Conservation (phyloP, 2,888 invertebrate genomes). For the Hypercompe scribonia region DNA sequence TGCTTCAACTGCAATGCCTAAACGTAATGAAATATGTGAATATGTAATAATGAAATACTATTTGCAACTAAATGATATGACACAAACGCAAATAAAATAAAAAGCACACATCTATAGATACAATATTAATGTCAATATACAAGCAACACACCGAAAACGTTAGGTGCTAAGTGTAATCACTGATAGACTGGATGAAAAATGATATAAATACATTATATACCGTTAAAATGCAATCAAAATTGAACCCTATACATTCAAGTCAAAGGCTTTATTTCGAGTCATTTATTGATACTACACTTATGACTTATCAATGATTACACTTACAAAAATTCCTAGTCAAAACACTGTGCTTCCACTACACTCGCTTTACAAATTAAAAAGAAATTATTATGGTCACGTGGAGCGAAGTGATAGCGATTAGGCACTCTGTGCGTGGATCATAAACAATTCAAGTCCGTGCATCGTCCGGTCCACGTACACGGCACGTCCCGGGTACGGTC, state of each 20-base stretch:
- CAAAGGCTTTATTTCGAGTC: too few relatives aligned
- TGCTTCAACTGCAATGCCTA: background rate
- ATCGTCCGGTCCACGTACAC: too few relatives aligned
- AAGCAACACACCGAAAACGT: constrained; percentile 76
- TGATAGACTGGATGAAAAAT: constrained; percentile 28
- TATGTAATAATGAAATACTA: constrained; percentile 8
- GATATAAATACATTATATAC: constrained; percentile 8
- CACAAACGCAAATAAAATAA: constrained; percentile 62
- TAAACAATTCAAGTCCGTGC: too few relatives aligned
- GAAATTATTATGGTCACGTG: background rate
- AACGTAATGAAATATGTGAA: background rate
- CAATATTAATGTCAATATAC: constrained; percentile 47
- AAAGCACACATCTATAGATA: constrained; percentile 53
- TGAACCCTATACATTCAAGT: background rate
- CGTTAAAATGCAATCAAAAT: background rate
- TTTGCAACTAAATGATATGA: constrained; percentile 49
- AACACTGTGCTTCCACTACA: constrained; percentile 40
- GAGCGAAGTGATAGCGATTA: constrained; percentile 6
- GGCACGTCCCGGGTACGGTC: too few relatives aligned
- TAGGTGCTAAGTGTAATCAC: constrained; percentile 58
- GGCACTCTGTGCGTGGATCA: too few relatives aligned
- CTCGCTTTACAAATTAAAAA: background rate
- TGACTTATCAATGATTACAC: constrained; percentile 28
- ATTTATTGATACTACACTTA: background rate
- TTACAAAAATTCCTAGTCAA: constrained; percentile 33